phyloP scores from a whole-genome alignment of 1,140 invertebrate species.

The Lerema accius region DNA sequence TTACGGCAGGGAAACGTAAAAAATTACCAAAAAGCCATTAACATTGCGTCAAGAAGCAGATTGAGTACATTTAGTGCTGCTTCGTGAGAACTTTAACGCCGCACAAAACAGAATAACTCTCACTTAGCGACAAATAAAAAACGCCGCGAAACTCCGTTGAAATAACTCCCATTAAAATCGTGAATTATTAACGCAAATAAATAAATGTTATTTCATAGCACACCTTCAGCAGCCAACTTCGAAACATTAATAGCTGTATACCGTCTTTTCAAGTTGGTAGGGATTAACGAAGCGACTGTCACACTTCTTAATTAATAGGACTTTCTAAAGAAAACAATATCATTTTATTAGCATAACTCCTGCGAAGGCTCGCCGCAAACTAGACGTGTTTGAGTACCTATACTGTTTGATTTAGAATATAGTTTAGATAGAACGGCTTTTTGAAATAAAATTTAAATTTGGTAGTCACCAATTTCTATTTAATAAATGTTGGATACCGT shows the following conservation, averaged over 20 bases:
- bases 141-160: conserved; percentile 43
- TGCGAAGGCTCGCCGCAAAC: conserved; percentile 27
- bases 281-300: conserved; percentile 76
- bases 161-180: conserved; percentile 66
- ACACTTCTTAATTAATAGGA: conserved; percentile 78
- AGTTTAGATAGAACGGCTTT: too few species aligned
- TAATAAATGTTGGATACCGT: too few species aligned
- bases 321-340: conserved; percentile 79
- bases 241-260: conserved; percentile 68
- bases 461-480: too few species aligned
- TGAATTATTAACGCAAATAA: conserved; percentile 71
- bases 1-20: conserved; percentile 3
- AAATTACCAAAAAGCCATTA: conserved; percentile 6
- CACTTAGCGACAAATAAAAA: conserved; percentile 48
- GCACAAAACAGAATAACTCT: conserved; percentile 41
- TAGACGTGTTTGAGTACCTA: neutral
- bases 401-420: too few species aligned
- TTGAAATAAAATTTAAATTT: too few species aligned
- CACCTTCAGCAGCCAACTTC: conserved; percentile 71
- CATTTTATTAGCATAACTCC: conserved; percentile 76
- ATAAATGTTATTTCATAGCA: conserved; percentile 68
- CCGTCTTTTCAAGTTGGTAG: conserved; percentile 54
- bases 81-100: conserved; percentile 16
- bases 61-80: conserved; percentile 8
- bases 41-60: conserved; percentile 5